Conservation (phyloP, 1,140 invertebrate genomes). For the Choristoneura fumiferana region DNA sequence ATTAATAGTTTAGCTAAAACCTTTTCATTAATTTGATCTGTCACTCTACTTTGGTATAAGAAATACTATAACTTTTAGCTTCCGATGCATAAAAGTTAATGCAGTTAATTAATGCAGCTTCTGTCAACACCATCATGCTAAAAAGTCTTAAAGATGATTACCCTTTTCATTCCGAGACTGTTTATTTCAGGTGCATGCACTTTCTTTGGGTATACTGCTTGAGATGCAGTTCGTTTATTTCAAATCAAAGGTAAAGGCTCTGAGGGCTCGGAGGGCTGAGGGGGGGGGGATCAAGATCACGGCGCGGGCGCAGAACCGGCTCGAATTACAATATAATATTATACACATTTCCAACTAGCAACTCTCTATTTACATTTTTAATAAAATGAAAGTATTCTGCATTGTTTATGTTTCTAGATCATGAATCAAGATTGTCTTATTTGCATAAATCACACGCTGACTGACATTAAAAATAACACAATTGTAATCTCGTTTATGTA, state of each 20-base stretch:
- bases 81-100: too few species aligned
- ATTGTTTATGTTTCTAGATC: conserved; percentile 21
- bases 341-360: conserved; percentile 24
- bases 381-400: conserved; percentile 26
- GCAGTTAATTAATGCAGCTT: too few species aligned
- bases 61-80: too few species aligned
- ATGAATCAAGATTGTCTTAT: conserved; percentile 13
- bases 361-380: conserved; percentile 11
- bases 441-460: conserved; percentile 32
- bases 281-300: conserved; percentile 56
- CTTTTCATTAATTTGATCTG: too few species aligned
- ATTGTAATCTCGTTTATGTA: too few species aligned
- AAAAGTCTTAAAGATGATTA: too few species aligned
- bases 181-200: conserved; percentile 19
- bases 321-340: conserved; percentile 38
- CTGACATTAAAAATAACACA: neutral
- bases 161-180: too few species aligned
- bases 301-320: conserved; percentile 43
- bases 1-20: too few species aligned
- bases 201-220: conserved; percentile 28
- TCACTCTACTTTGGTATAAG: too few species aligned
- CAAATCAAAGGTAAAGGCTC: conserved; percentile 37
- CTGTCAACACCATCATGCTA: too few species aligned
- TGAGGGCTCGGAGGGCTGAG: conserved; percentile 31
- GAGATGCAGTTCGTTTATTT: conserved; percentile 46